Percentiles rank a stretch among this genome's conserved stretches.
Evolutionary conservation across 1,140 invertebrate genomes (phyloP).

Genomic region (Saccostrea cuccullata): DNA sequence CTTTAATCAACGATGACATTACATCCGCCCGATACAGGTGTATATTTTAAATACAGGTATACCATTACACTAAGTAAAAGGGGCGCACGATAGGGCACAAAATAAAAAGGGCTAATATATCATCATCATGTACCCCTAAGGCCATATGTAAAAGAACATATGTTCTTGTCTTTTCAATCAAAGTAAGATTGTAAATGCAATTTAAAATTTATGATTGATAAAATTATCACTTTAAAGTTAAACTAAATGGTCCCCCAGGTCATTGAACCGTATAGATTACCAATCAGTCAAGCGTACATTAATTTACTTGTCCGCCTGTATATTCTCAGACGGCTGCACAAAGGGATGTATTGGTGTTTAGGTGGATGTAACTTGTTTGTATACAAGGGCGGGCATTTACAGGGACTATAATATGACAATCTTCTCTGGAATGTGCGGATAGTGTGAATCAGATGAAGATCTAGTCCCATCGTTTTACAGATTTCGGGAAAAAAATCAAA

Average conservation of each 20-base stretch:
- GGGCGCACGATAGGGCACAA: neutral
- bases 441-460: neutral
- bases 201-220: neutral
- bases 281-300: conserved; percentile 19
- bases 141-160: neutral
- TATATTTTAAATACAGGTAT: conserved; percentile 35
- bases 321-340: neutral
- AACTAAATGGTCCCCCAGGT: neutral
- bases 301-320: conserved; percentile 14
- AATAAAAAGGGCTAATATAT: neutral
- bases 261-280: conserved; percentile 33
- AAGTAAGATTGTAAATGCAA: neutral
- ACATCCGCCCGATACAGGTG: neutral
- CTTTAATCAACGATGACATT: conserved; percentile 24
- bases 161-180: neutral
- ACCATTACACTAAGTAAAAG: neutral
- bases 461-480: neutral
- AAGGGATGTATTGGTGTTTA: neutral
- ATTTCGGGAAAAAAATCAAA: neutral
- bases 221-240: neutral
- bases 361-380: conserved; percentile 27
- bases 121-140: neutral
- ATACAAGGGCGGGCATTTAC: neutral
- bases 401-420: neutral
- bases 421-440: conserved; percentile 2